Evolutionary conservation across 2,113 vertebrate species (phyloP).

Genomic region (Eretmochelys imbricata): DNA sequence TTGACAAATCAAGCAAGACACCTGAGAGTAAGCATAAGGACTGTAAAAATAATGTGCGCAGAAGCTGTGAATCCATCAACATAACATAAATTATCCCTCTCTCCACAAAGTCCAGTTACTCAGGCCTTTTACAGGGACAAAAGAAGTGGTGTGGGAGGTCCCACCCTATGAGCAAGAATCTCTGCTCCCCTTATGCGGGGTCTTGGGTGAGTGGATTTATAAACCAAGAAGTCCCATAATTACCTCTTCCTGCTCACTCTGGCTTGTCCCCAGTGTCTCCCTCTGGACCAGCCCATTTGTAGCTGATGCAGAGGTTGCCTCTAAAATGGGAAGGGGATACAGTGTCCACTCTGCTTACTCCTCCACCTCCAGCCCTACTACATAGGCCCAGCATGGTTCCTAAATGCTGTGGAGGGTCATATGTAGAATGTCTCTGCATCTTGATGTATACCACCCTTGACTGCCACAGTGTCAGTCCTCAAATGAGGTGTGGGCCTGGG

Average conservation of each 20-base stretch:
- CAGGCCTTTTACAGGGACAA: not conserved
- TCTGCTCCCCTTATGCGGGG: not conserved
- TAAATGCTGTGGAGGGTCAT: not conserved
- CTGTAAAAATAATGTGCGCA: not conserved
- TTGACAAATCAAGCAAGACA: not conserved
- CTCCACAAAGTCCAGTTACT: not conserved
- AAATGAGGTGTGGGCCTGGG: not conserved
- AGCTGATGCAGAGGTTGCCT: not conserved
- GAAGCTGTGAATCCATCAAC: not conserved
- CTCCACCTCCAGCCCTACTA: not conserved
- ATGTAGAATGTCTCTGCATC: too few relatives aligned
- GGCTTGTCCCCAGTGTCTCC: too few relatives aligned
- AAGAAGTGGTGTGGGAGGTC: too few relatives aligned
- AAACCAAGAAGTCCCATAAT: too few relatives aligned
- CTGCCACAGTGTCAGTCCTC: not conserved
- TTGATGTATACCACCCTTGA: too few relatives aligned
- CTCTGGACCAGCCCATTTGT: not conserved
- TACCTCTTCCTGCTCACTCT: not conserved
- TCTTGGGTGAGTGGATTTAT: not conserved
- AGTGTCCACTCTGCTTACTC: not conserved
- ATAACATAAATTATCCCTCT: not conserved
- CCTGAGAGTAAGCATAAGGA: not conserved
- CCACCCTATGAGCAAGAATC: not conserved
- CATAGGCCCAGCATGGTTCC: not conserved
- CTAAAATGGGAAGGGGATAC: not conserved